phyloP scores from a whole-genome alignment of 2,888 invertebrate genomes.

The Lithophane leautieri region DNA sequence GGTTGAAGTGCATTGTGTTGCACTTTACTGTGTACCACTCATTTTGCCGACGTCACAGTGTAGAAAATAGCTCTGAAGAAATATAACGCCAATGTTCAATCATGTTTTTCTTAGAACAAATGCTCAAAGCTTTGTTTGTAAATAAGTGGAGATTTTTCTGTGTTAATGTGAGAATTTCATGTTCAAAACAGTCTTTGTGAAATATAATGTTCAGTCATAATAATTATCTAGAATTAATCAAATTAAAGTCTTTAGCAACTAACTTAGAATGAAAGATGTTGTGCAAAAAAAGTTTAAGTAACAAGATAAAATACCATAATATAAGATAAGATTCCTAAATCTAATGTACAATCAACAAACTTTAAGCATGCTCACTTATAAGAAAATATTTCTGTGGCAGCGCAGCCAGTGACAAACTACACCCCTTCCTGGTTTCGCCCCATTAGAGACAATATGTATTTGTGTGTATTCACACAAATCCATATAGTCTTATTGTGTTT shows the following conservation, averaged over 20 bases:
- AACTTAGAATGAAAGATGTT: background rate
- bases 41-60: conserved; percentile 44
- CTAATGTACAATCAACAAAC: too few species aligned
- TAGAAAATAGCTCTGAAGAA: conserved; percentile 36
- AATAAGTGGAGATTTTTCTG: background rate
- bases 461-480: too few species aligned
- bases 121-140: background rate
- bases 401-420: too few species aligned
- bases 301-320: too few species aligned
- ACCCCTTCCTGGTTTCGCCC: too few species aligned
- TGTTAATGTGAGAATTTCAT: background rate
- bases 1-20: conserved; percentile 47
- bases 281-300: background rate
- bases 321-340: too few species aligned
- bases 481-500: too few species aligned
- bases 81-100: conserved; percentile 28
- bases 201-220: background rate
- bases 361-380: too few species aligned
- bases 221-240: background rate
- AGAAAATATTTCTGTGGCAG: too few species aligned
- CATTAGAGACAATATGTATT: too few species aligned
- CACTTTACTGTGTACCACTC: conserved; percentile 43
- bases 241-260: background rate
- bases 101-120: conserved; percentile 29
- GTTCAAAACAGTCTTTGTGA: background rate